These are phyloP conservation scores for Eudemis profundana DNA, from an alignment of 2,888 invertebrate species.

Conservation along the genomic window DNA sequence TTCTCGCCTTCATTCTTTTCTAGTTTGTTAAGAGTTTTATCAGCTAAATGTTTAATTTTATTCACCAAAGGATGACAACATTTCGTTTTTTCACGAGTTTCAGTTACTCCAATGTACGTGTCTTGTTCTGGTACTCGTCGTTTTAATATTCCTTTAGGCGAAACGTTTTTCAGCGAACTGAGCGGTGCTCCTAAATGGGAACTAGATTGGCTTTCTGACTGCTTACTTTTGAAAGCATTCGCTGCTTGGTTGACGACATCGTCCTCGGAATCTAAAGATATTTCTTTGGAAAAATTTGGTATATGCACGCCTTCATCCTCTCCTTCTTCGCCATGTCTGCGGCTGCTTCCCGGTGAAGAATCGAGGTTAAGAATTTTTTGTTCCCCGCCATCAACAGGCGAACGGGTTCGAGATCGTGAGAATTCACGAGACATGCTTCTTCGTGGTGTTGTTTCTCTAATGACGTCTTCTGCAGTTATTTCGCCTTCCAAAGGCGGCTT, in stretches of 20 bases:
- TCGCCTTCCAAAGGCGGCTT: constrained; percentile 86
- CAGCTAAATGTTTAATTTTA: constrained; percentile 87
- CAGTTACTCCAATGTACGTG: constrained; percentile 70
- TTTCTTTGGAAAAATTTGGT: constrained; percentile 82
- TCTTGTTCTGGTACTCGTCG: constrained; percentile 76
- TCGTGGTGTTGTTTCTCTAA: constrained; percentile 76
- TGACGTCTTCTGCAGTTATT: constrained; percentile 81
- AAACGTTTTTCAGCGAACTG: constrained; percentile 74
- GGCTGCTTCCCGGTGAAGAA: constrained; percentile 81
- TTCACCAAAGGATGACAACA: constrained; percentile 87
- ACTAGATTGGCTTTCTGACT: constrained; percentile 66
- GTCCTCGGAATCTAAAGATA: constrained; percentile 79
- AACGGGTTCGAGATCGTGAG: constrained; percentile 77
- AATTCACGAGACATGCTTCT: constrained; percentile 81
- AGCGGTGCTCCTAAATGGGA: constrained; percentile 64
- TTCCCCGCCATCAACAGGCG: constrained; percentile 68
- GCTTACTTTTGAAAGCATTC: constrained; percentile 61
- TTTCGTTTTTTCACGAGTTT: constrained; percentile 81
- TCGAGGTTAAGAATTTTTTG: constrained; percentile 79
- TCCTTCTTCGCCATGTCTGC: constrained; percentile 78
- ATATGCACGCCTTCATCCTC: constrained; percentile 78
- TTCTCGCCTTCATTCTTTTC: constrained; percentile 78
- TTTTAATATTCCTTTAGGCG: constrained; percentile 84
- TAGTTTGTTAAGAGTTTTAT: constrained; percentile 83
- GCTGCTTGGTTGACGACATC: constrained; percentile 64